Percentiles rank a stretch among this genome's conserved stretches.
phyloP scores from a whole-genome alignment of 2,797 vertebrate species.

The Cyclopterus lumpus region DNA sequence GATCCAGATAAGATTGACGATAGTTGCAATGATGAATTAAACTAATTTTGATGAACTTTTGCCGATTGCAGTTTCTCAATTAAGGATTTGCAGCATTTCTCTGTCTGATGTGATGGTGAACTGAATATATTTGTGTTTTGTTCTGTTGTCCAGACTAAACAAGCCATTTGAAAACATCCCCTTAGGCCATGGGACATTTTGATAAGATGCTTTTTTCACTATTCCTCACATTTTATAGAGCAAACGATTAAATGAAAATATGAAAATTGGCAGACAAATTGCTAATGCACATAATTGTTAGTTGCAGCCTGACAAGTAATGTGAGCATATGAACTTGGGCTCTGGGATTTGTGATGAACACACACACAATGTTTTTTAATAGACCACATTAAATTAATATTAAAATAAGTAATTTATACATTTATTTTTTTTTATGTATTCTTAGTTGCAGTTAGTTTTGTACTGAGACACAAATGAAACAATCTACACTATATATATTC shows the following conservation, averaged over 20 bases:
- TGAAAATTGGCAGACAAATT: background rate
- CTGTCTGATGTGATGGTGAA: background rate
- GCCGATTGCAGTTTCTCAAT: background rate
- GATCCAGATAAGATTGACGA: background rate
- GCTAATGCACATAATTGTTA: background rate
- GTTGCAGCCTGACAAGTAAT: background rate
- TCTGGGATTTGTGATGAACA: background rate
- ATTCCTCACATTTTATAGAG: background rate
- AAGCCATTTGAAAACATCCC: background rate
- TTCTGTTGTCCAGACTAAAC: background rate
- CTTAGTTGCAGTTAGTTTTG: background rate
- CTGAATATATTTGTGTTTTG: background rate
- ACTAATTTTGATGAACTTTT: background rate
- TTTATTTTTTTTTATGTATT: too few relatives aligned
- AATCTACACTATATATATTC: background rate
- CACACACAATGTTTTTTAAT: too few relatives aligned
- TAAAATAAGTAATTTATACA: too few relatives aligned
- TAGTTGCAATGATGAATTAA: background rate
- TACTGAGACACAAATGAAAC: slow-evolving; percentile 3
- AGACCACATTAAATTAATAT: background rate
- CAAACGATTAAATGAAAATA: background rate
- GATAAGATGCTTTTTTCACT: background rate
- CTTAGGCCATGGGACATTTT: background rate
- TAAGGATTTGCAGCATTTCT: background rate
- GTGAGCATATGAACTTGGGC: background rate